Base-by-base conservation (phyloP, 2,888 invertebrate genomes). In the Dermolepida albohirtum region DNA sequence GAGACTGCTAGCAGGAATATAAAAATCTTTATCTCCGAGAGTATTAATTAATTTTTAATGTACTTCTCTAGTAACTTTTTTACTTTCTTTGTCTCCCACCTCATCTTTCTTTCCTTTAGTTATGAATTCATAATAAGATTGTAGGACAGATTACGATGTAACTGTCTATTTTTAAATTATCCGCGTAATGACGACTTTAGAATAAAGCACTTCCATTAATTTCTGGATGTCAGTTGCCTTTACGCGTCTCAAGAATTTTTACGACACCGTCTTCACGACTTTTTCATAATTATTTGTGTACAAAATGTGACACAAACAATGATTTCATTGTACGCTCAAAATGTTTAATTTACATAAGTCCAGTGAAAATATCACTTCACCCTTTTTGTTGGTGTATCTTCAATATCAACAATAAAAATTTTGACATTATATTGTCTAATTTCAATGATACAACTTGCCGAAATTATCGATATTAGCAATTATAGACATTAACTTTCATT, bases 71-170 rank as follows among this genome's bases (percentile, higher is more conserved):
- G 75, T 74, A 83, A 82, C 79, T 80, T 82, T 85, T 85, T 84
- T 85, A 80, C 83, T 84, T 85, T 85, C 84, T 85, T 80, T 83
- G 84, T 85, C 85, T 85, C 85, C 83, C 82, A 83, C 86, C 84
- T 83, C 84, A 85, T 71, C 70, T 72, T 67, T 83, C 86, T 85
- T 86, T 87, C 70, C 71, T 72, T 67, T 83, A 86, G 85, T 86
- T 87, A 86, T 87, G 86, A 87, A 87, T 86, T 87, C 86, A 85
- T 87, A 87, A 87, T 87, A 86, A 87, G 87, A 87, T 87, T 84
- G 86, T 85, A 79, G 82, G 84, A 84, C 84, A 86, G 84, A 87
- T 87, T 87, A 86, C 83, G 86, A 86, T 72, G 74, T 73, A 73
- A 73, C 74, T 74, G 74, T 74, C 73, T 74, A 74, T 74, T 75